phyloP scores from a whole-genome alignment of 23 tunicate species.

The Pegea sp. region DNA sequence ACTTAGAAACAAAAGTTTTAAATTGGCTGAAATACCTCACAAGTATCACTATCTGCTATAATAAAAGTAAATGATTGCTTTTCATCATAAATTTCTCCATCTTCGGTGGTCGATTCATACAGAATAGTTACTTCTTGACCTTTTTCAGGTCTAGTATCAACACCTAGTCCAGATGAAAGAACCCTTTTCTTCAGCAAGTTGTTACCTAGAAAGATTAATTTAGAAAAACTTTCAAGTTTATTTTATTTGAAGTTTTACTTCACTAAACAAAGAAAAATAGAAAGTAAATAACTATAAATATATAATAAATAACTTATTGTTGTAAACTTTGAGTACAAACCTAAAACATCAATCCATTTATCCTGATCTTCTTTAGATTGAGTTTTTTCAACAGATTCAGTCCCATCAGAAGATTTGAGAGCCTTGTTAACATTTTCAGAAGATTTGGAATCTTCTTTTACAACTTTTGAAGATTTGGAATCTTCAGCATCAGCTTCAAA shows the following conservation, averaged over 20 bases:
- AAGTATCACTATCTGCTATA: slow-evolving; percentile 24
- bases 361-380: neutral
- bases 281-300: neutral
- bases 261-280: neutral
- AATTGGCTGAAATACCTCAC: slow-evolving; percentile 4
- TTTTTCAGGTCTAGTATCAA: slow-evolving; percentile 12
- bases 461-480: too few relatives aligned
- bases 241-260: neutral
- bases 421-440: too few relatives aligned
- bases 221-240: neutral
- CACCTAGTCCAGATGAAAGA: slow-evolving; percentile 16
- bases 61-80: slow-evolving; percentile 14
- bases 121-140: slow-evolving; percentile 40
- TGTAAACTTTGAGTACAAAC: neutral
- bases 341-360: neutral
- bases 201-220: slow-evolving; percentile 39
- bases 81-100: slow-evolving; percentile 18
- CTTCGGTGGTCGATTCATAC: slow-evolving; percentile 3
- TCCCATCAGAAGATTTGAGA: too few relatives aligned
- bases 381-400: neutral
- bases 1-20: neutral
- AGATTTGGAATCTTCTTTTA: too few relatives aligned
- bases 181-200: slow-evolving; percentile 28
- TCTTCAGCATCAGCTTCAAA: too few relatives aligned
- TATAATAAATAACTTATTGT: neutral